phyloP scores from a whole-genome alignment of 2,888 invertebrate species.

The Lacanobia oleracea region DNA sequence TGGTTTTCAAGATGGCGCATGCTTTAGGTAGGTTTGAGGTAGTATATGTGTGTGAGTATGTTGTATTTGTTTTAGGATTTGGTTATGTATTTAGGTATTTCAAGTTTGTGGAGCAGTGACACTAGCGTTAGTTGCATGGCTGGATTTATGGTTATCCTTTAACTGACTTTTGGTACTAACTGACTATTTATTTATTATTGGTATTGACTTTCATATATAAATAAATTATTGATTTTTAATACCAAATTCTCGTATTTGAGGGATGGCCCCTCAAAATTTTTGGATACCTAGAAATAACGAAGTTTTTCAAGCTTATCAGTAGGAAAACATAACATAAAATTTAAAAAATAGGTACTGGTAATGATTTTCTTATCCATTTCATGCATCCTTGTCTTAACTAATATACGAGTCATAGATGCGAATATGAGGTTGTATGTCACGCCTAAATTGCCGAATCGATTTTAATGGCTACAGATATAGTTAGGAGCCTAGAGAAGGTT shows the following conservation, averaged over 20 bases:
- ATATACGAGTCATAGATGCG: too few species aligned
- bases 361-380: too few species aligned
- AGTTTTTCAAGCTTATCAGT: not conserved
- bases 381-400: too few species aligned
- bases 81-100: not conserved
- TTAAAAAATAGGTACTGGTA: too few species aligned
- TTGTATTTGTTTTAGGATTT: conserved; percentile 7
- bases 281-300: too few species aligned
- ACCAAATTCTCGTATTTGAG: not conserved
- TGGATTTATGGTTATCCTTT: not conserved
- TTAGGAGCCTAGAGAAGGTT: too few species aligned
- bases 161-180: not conserved
- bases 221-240: too few species aligned
- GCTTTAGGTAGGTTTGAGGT: conserved; percentile 20
- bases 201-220: not conserved
- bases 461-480: too few species aligned
- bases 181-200: not conserved
- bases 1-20: conserved; percentile 62
- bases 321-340: not conserved
- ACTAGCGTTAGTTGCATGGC: not conserved
- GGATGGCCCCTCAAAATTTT: not conserved
- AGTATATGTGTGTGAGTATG: conserved; percentile 10
- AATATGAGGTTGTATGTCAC: too few species aligned
- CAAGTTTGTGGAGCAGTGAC: conserved; percentile 5
- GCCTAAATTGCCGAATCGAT: too few species aligned